phyloP scores from a whole-genome alignment of 2,113 vertebrate species.

The Arvicanthis niloticus region DNA sequence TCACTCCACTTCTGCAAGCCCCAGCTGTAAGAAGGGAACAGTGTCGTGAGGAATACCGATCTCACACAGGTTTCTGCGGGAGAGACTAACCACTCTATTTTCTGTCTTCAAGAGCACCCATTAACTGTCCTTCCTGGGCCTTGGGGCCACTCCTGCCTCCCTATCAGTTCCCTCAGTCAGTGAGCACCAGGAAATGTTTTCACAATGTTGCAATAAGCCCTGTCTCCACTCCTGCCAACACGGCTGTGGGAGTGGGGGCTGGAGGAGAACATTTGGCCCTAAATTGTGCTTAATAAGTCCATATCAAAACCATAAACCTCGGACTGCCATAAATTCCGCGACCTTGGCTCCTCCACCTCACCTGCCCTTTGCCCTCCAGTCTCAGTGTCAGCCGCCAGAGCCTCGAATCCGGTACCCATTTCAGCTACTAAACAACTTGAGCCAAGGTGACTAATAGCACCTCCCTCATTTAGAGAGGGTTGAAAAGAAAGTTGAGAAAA shows the following conservation, averaged over 20 bases:
- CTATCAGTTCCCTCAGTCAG: not conserved
- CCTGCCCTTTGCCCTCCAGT: conserved; percentile 82
- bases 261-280: conserved; percentile 28
- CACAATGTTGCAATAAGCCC: not conserved
- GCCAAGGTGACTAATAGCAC: not conserved
- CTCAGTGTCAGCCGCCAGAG: not conserved
- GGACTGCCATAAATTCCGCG: conserved; percentile 84
- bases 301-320: conserved; percentile 83
- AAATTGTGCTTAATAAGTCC: conserved; percentile 75
- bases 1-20: not conserved
- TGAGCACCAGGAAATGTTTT: conserved; percentile 69
- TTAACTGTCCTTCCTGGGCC: not conserved
- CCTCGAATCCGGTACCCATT: conserved; percentile 21
- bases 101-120: not conserved
- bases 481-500: not conserved
- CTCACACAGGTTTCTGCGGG: not conserved
- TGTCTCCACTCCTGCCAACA: not conserved
- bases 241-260: not conserved
- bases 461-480: not conserved
- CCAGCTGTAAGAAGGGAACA: not conserved
- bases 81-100: not conserved
- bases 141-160: not conserved
- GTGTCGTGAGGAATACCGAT: not conserved
- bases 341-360: conserved; percentile 80
- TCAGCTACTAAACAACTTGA: conserved; percentile 42